phyloP scores from a whole-genome alignment of 2,797 vertebrate species.

The Rousettus madagascariensis region DNA sequence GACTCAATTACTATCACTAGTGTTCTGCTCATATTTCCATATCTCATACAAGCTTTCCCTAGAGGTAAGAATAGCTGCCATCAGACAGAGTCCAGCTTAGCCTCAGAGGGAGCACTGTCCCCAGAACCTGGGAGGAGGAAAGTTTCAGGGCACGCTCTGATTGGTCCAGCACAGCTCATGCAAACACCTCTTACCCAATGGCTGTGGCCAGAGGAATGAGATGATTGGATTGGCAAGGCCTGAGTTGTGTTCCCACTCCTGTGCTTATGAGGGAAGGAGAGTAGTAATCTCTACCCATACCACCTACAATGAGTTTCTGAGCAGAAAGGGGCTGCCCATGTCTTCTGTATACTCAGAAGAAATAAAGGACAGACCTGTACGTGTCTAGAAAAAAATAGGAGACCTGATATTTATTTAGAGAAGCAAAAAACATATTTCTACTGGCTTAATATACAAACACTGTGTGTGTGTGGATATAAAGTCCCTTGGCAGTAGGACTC shows the following conservation, averaged over 20 bases:
- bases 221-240: not conserved
- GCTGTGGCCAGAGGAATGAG: not conserved
- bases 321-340: not conserved
- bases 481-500: not conserved
- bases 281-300: not conserved
- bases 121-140: not conserved
- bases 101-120: not conserved
- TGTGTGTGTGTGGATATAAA: not conserved
- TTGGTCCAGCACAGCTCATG: not conserved
- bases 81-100: not conserved
- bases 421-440: not conserved
- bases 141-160: not conserved
- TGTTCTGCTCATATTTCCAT: not conserved
- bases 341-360: not conserved
- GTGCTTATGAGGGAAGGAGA: not conserved
- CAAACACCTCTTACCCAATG: not conserved
- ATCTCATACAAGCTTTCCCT: not conserved
- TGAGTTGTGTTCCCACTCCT: not conserved
- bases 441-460: not conserved
- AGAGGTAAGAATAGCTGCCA: not conserved
- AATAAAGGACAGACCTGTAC: not conserved
- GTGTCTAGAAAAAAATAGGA: not conserved
- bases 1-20: not conserved
- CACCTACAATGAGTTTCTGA: not conserved
- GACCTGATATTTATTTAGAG: not conserved